A percentile compares a stretch with the other conserved stretches of the same genome.
Conservation (phyloP, 2,113 vertebrate genomes). For the Casuarius casuarius region DNA sequence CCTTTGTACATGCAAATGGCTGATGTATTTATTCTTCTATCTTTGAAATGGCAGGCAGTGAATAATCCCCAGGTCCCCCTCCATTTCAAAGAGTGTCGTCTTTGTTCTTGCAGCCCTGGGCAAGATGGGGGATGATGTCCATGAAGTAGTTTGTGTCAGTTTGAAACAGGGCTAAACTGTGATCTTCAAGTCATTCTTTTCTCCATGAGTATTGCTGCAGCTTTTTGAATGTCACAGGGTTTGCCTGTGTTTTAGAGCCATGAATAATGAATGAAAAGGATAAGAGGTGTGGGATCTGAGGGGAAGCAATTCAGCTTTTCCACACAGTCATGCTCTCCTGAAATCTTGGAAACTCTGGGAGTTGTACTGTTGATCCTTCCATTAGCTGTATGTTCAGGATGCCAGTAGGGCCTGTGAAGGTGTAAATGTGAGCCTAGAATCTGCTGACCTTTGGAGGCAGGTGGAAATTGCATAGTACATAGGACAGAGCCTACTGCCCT, state of each 20-base stretch:
- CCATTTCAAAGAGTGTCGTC: neutral
- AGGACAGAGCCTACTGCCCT: neutral
- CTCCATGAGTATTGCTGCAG: neutral
- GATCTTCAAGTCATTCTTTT: slow-evolving; percentile 11
- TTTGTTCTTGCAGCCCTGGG: slow-evolving; percentile 30
- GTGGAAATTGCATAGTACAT: neutral
- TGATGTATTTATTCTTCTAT: slow-evolving; percentile 9
- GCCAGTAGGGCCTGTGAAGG: neutral
- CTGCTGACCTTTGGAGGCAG: neutral
- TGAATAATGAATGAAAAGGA: slow-evolving; percentile 51
- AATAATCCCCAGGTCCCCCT: neutral
- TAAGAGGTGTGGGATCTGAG: neutral
- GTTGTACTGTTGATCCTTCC: neutral
- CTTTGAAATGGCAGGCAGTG: slow-evolving; percentile 19
- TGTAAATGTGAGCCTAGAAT: neutral
- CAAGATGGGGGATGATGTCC: neutral
- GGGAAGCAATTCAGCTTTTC: neutral
- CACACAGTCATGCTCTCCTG: neutral
- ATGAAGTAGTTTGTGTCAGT: neutral
- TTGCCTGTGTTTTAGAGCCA: neutral
- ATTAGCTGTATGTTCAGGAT: neutral
- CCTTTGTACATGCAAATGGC: neutral
- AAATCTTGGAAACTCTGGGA: neutral
- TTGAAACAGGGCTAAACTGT: neutral
- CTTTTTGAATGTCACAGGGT: neutral